Evolutionary conservation across 2,113 vertebrate species (phyloP).

Genomic region (Chlorodrepanis virens): DNA sequence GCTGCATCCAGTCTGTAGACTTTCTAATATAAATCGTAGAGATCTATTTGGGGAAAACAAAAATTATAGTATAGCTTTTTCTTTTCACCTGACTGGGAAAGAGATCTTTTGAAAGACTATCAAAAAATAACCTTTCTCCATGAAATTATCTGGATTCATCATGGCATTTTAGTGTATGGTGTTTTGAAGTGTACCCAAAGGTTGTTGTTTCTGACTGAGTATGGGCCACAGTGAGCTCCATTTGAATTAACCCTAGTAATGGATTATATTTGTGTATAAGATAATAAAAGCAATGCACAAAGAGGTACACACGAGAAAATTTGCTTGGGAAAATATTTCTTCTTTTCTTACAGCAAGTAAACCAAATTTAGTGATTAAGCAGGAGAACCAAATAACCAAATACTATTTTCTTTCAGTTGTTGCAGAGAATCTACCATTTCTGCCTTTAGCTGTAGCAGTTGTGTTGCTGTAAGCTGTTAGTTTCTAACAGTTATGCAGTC

Average conservation of each 20-base stretch:
- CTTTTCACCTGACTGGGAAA: neutral
- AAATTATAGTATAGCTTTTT: neutral
- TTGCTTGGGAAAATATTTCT: neutral
- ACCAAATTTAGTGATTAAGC: neutral
- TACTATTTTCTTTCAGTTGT: neutral
- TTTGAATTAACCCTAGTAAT: neutral
- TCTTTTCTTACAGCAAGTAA: neutral
- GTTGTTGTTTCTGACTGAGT: neutral
- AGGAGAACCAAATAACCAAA: neutral
- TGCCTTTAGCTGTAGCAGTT: neutral
- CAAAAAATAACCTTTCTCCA: neutral
- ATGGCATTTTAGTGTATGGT: neutral
- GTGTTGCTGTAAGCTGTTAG: neutral
- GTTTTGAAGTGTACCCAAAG: neutral
- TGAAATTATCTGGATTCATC: neutral
- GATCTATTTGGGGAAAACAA: neutral
- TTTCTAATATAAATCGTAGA: neutral
- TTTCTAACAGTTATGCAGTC: neutral
- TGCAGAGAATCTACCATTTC: neutral
- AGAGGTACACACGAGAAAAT: neutral
- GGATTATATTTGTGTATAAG: neutral
- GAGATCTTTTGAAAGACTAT: neutral
- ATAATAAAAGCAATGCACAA: neutral
- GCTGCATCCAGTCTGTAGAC: neutral
- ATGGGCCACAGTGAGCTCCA: neutral